A percentile compares a stretch with the other conserved stretches of the same genome.
phyloP scores from a whole-genome alignment of 1,140 invertebrate genomes.

The Rhyzopertha dominica region DNA sequence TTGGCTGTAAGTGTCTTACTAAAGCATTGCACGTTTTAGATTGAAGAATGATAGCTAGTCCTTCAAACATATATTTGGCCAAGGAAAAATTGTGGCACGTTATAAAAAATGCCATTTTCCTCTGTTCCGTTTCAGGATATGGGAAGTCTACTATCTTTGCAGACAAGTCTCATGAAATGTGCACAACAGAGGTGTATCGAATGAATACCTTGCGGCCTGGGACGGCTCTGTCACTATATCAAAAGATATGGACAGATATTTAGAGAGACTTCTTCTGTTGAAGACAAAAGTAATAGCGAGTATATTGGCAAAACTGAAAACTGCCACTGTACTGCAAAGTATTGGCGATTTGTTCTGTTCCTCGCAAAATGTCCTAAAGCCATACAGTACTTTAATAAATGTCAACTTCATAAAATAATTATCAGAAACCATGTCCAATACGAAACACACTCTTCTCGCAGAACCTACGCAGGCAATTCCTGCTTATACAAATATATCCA shows the following conservation, averaged over 20 bases:
- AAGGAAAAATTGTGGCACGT: background rate
- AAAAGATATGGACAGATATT: constrained; percentile 9
- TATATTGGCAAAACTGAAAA: constrained; percentile 13
- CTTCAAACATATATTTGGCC: constrained; percentile 1
- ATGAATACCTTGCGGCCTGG: background rate
- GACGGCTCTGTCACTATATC: background rate
- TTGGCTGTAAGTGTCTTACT: background rate
- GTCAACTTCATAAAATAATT: no score
- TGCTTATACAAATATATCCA: background rate
- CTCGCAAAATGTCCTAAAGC: no score
- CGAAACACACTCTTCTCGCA: background rate
- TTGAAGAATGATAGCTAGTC: background rate
- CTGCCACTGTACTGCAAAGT: constrained; percentile 8
- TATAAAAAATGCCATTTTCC: background rate
- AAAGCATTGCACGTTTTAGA: background rate
- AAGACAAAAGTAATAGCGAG: constrained; percentile 14
- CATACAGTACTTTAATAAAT: no score
- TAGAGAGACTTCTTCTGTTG: constrained; percentile 7
- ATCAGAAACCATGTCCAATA: no score
- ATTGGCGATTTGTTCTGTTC: no score
- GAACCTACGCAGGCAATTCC: constrained; percentile 1
- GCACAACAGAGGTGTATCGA: constrained; percentile 12
- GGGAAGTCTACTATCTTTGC: constrained; percentile 6
- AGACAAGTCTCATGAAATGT: constrained; percentile 14
- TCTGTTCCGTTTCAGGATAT: background rate